A percentile compares a stretch with the other conserved stretches of the same genome.
Evolutionary conservation across 2,888 invertebrate genomes (phyloP).

Genomic region (Macaria notata): DNA sequence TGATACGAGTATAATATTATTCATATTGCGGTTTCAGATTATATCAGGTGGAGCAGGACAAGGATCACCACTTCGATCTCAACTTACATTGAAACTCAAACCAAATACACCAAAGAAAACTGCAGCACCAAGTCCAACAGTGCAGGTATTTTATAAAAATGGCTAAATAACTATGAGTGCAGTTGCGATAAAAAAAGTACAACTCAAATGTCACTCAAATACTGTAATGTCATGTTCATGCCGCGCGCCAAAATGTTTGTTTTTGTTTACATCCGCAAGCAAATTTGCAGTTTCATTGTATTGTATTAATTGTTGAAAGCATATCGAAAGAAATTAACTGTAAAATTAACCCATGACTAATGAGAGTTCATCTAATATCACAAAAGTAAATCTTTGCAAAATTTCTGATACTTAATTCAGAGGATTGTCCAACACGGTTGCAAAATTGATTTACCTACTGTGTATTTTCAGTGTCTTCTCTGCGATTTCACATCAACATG

Average conservation of each 20-base stretch:
- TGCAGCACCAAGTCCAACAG: constrained; percentile 71
- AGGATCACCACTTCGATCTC: constrained; percentile 88
- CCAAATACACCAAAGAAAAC: constrained; percentile 80
- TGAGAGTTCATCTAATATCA: not conserved
- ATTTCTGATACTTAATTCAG: not conserved
- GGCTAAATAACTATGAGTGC: too few relatives aligned
- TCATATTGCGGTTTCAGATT: constrained; percentile 51
- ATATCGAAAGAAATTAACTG: too few relatives aligned
- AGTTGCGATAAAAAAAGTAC: too few relatives aligned
- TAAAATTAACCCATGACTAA: not conserved
- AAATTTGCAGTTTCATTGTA: not conserved
- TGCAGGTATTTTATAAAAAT: constrained; percentile 56
- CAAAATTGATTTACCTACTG: too few relatives aligned
- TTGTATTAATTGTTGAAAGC: too few relatives aligned
- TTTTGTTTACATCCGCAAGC: not conserved
- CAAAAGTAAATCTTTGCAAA: constrained; percentile 9
- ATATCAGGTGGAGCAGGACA: constrained; percentile 84
- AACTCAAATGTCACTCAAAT: not conserved
- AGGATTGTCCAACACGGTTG: too few relatives aligned
- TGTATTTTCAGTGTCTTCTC: constrained; percentile 85
- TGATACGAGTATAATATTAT: not conserved
- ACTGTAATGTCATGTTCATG: not conserved
- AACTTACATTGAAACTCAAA: constrained; percentile 86
- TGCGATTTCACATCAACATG: constrained; percentile 89
- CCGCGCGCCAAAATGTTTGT: not conserved